phyloP scores from a whole-genome alignment of 2,113 vertebrate species.

The Paraplagusia blochii region DNA sequence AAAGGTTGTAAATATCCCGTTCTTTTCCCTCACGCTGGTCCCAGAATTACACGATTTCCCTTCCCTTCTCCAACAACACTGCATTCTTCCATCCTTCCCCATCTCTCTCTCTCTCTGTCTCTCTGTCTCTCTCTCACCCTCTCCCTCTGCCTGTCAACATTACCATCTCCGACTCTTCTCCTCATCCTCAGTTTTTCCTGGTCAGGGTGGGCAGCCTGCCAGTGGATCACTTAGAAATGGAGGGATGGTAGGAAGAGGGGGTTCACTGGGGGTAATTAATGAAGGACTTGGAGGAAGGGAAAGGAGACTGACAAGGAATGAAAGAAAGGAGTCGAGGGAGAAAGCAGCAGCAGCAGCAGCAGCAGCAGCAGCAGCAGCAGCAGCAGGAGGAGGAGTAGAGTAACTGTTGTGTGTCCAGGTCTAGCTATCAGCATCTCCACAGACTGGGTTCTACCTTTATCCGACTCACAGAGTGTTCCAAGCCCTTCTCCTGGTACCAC shows the following conservation, averaged over 20 bases:
- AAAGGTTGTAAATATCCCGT: no score
- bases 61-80: no score
- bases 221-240: conserved; percentile 69
- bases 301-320: neutral
- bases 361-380: conserved; percentile 19
- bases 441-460: neutral
- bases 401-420: conserved; percentile 40
- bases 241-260: conserved; percentile 10
- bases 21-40: no score
- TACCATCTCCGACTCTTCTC: conserved; percentile 22
- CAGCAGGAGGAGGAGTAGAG: conserved; percentile 21
- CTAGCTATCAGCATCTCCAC: conserved; percentile 46
- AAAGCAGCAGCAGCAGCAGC: conserved; percentile 17
- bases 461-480: no score
- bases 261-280: conserved; percentile 50
- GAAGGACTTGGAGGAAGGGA: conserved; percentile 23
- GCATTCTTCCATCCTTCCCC: no score
- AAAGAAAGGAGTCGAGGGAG: neutral
- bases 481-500: no score
- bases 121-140: neutral
- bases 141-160: conserved; percentile 17
- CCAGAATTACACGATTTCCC: no score
- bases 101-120: no score
- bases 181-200: conserved; percentile 21
- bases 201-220: conserved; percentile 61